A percentile compares a stretch with the other conserved stretches of the same genome.
These are phyloP conservation scores for Tinamus guttatus DNA, from an alignment of 2,113 vertebrate species.

Conservation along the genomic window DNA sequence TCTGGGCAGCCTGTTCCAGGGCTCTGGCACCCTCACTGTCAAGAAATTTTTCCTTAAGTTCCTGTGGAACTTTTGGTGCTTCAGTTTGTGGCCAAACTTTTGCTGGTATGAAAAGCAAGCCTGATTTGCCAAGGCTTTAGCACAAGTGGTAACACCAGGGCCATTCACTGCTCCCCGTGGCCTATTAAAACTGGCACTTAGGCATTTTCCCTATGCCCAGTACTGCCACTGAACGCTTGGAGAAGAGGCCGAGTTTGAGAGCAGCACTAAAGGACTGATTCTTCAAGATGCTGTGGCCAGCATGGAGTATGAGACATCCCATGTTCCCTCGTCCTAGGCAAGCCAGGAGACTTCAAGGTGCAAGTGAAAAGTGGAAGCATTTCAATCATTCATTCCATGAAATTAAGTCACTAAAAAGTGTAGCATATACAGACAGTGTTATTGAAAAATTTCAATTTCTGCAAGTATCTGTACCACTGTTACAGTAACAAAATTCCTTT, in stretches of 20 bases:
- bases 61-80: too few relatives aligned
- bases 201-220: too few relatives aligned
- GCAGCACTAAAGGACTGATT: neutral
- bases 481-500: too few relatives aligned
- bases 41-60: too few relatives aligned
- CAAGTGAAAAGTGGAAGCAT: neutral
- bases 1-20: too few relatives aligned
- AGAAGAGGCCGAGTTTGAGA: too few relatives aligned
- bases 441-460: neutral
- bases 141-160: neutral
- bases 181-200: neutral
- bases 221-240: neutral
- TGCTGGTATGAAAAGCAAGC: neutral
- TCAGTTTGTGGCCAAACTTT: too few relatives aligned
- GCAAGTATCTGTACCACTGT: neutral
- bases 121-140: neutral
- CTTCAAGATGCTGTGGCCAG: neutral
- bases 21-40: too few relatives aligned
- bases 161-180: neutral
- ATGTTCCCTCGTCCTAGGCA: neutral
- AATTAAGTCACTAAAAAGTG: neutral
- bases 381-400: neutral
- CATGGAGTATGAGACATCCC: neutral
- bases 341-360: neutral
- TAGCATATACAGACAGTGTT: neutral